Base-by-base conservation (phyloP, 1,140 invertebrate genomes). In the Prorops nasuta region DNA sequence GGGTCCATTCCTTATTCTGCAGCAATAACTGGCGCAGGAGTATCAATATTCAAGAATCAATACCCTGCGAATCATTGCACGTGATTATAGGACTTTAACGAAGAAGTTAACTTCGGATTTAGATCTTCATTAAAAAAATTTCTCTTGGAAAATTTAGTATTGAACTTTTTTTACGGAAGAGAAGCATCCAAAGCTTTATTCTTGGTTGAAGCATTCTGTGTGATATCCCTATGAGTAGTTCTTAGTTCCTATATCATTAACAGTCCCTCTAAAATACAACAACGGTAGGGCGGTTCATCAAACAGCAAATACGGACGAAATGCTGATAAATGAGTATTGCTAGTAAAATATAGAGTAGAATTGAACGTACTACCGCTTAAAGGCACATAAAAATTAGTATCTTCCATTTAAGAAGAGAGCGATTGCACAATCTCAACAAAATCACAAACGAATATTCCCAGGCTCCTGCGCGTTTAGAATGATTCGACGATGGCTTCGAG, bases 341-440 rank as follows among this genome's bases (percentile, higher is more conserved):
- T 60, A 54, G 57, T 57, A 60, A 60, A 54, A 45, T 49, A 57
- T 31, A 48, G 56, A 49, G 49, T 49, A 54, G 40, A 62, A 62
- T 60, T 57, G 47, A 62, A 60, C 44, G 39, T 48, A 54, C 43
- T 62, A 56, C 50, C 44, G 49, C 50, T 51, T 54, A 60, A 54
- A 62, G 59, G 59, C 59, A 62, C 59, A 40, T 62, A 62, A 62
- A 60, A 62, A 56, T 57, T 34, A 51, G 59, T 62, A 60, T 50
- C 49, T 37, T 49, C 10, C 24, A 45, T 48, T 51, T 46, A 62
- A 62, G n/a, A n/a, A n/a, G 57, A 53, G 59, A 60, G 46, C 19
- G 42, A 62, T 62, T 60, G 59, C 58, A 57, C 59, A 37, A 35
- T 14, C 12, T 28, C 12, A 60, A 41, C 35, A 46, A 46, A 47